Evolutionary conservation across 2,797 vertebrate species (phyloP).

Genomic region (Liasis olivaceus): DNA sequence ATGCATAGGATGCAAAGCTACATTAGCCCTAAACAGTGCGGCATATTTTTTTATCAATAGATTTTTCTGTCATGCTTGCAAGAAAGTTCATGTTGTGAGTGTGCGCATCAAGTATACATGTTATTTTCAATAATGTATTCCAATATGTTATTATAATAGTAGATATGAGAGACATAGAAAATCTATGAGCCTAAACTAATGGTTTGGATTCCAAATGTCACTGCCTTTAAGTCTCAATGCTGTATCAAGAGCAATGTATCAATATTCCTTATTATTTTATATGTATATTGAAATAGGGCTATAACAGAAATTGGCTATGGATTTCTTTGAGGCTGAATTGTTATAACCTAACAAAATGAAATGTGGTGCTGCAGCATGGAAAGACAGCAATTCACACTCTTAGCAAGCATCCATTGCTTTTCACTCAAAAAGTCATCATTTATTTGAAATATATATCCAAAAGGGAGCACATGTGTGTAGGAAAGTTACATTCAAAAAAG

Average conservation of each 20-base stretch:
- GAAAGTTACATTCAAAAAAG: no score
- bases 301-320: no score
- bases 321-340: background rate
- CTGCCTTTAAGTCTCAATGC: background rate
- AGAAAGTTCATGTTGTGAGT: background rate
- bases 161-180: background rate
- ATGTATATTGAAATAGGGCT: background rate
- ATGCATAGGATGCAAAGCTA: background rate
- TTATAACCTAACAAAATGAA: background rate
- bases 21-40: background rate
- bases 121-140: background rate
- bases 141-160: background rate
- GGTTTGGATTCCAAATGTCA: background rate
- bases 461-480: no score
- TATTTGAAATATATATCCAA: no score
- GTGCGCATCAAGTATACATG: background rate
- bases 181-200: background rate
- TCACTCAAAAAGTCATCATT: no score
- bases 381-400: no score
- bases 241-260: background rate
- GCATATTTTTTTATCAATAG: background rate
- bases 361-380: no score
- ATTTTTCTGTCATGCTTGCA: background rate
- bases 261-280: background rate
- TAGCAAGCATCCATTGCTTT: no score